A percentile compares a stretch with the other conserved stretches of the same genome.
Evolutionary conservation across 2,113 vertebrate genomes (phyloP).

Genomic region (Pithys albifrons): DNA sequence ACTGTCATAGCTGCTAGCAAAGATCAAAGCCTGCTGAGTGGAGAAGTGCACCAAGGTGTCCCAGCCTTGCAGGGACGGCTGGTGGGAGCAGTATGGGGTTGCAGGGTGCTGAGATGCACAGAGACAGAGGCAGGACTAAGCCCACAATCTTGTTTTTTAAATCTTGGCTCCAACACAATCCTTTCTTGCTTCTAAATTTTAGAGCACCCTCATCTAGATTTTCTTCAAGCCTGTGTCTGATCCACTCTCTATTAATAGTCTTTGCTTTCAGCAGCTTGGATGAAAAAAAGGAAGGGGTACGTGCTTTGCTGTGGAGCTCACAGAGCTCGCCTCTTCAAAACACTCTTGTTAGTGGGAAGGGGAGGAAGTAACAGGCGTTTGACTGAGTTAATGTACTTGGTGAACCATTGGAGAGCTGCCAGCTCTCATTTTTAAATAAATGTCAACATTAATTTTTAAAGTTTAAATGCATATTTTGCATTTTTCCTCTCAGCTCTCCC

Average conservation of each 20-base stretch:
- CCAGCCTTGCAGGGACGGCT: neutral
- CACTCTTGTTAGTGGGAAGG: conserved; percentile 29
- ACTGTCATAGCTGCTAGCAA: neutral
- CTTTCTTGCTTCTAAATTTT: neutral
- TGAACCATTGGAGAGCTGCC: conserved; percentile 44
- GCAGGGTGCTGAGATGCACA: neutral
- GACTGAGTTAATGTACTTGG: conserved; percentile 41
- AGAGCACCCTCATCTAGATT: conserved; percentile 4
- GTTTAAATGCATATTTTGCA: conserved; percentile 49
- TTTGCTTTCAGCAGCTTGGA: conserved; percentile 21
- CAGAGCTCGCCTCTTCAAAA: conserved; percentile 50
- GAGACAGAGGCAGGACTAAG: neutral
- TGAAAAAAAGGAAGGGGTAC: neutral
- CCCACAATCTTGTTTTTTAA: neutral
- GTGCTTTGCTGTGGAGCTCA: neutral
- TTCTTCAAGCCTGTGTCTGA: conserved; percentile 15
- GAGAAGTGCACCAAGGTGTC: neutral
- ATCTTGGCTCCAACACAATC: neutral
- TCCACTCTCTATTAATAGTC: conserved; percentile 48
- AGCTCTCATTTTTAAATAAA: conserved; percentile 62
- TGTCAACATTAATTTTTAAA: conserved; percentile 64
- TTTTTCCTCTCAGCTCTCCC: conserved; percentile 17
- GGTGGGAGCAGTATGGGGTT: neutral
- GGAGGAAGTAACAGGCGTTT: conserved; percentile 62
- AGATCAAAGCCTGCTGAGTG: neutral